Evolutionary conservation across 2,113 vertebrate genomes (phyloP).

Genomic region (Myotis davidii): DNA sequence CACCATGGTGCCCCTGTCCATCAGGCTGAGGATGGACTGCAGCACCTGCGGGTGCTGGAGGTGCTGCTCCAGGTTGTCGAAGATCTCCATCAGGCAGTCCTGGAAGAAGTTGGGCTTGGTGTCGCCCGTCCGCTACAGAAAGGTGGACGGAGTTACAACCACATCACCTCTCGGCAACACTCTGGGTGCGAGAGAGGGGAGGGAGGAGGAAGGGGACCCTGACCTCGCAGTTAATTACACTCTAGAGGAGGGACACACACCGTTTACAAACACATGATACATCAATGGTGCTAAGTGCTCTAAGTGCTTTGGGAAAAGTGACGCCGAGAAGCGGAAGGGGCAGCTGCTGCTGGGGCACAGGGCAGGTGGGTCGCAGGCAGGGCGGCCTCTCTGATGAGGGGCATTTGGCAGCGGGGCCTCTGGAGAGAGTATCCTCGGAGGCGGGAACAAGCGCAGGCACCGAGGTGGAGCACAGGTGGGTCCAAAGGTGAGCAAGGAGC

Average conservation of each 20-base stretch:
- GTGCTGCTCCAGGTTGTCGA: conserved; percentile 84
- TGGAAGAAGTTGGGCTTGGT: conserved; percentile 87
- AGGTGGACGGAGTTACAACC: background rate
- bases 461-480: background rate
- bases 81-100: conserved; percentile 87
- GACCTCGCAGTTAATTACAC: background rate
- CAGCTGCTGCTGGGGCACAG: background rate
- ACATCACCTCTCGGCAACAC: rapidly evolving
- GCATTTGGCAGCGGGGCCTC: rapidly evolving
- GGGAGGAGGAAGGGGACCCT: rapidly evolving
- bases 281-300: rapidly evolving
- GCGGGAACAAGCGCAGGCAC: background rate
- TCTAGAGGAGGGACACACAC: background rate
- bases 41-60: conserved; percentile 84
- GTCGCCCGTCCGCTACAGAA: conserved; percentile 81
- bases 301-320: rapidly evolving
- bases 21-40: conserved; percentile 82
- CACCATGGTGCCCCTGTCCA: conserved; percentile 86
- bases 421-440: background rate
- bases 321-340: background rate
- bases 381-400: background rate
- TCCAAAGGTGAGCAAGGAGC: background rate
- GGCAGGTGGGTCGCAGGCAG: background rate
- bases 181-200: rapidly evolving
- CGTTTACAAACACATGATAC: rapidly evolving